phyloP scores from a whole-genome alignment of 1,140 invertebrate genomes.

The Hycleus cichorii region DNA sequence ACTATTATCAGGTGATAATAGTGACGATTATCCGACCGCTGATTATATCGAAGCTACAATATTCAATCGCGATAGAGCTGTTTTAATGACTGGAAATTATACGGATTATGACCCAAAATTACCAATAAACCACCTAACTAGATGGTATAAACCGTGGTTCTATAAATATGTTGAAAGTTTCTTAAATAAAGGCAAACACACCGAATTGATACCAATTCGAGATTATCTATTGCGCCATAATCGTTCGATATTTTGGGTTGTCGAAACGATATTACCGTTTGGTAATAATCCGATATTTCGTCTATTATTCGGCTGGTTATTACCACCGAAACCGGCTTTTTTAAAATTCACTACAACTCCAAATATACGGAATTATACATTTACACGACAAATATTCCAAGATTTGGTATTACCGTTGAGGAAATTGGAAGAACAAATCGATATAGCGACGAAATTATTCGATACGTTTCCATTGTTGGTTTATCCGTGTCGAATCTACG shows the following conservation, averaged over 20 bases:
- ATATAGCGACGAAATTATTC: slow-evolving; percentile 45
- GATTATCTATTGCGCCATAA: slow-evolving; percentile 51
- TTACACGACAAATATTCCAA: slow-evolving; percentile 51
- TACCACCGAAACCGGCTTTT: slow-evolving; percentile 47
- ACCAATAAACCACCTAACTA: slow-evolving; percentile 44
- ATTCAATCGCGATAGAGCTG: slow-evolving; percentile 46
- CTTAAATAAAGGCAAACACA: slow-evolving; percentile 39
- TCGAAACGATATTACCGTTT: slow-evolving; percentile 48
- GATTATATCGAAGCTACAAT: slow-evolving; percentile 52
- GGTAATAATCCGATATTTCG: slow-evolving; percentile 44
- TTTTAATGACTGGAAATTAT: slow-evolving; percentile 49
- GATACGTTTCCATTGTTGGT: slow-evolving; percentile 48
- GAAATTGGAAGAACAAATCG: slow-evolving; percentile 47
- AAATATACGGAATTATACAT: slow-evolving; percentile 48
- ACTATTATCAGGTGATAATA: slow-evolving; percentile 38
- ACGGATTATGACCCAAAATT: slow-evolving; percentile 36
- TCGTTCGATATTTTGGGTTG: slow-evolving; percentile 51
- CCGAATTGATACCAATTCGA: slow-evolving; percentile 48
- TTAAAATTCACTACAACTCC: slow-evolving; percentile 50
- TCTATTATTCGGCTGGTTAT: slow-evolving; percentile 40
- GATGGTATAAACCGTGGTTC: slow-evolving; percentile 57
- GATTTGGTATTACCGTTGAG: slow-evolving; percentile 51
- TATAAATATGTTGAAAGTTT: slow-evolving; percentile 55
- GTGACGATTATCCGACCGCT: slow-evolving; percentile 28
- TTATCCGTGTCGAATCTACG: slow-evolving; percentile 51